These are phyloP conservation scores for Cossypha heuglini DNA, from an alignment of 2,797 vertebrate genomes.

Conservation along the genomic window DNA sequence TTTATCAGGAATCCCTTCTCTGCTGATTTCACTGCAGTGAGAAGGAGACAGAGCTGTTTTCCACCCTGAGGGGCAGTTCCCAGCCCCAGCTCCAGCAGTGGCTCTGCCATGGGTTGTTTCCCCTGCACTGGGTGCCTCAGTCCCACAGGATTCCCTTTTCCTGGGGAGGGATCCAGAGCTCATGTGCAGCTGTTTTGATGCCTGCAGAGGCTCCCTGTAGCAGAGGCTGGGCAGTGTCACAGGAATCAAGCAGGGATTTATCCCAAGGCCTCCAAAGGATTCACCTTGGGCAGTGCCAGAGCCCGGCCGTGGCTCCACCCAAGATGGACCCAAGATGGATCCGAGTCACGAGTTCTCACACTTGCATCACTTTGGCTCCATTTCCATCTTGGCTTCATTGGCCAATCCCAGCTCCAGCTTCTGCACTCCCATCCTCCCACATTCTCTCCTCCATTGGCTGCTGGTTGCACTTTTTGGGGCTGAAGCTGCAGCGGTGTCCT, in stretches of 20 bases:
- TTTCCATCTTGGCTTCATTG: too few species aligned
- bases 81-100: neutral
- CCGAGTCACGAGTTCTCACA: too few species aligned
- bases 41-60: neutral
- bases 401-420: too few species aligned
- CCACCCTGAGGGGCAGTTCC: neutral
- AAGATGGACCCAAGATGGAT: too few species aligned
- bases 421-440: too few species aligned
- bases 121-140: neutral
- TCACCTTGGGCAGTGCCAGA: too few species aligned
- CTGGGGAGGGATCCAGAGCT: neutral
- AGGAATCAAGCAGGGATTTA: neutral
- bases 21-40: neutral
- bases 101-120: rapidly evolving
- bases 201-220: neutral
- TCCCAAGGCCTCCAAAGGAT: neutral
- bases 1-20: neutral
- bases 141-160: neutral
- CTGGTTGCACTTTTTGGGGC: too few species aligned
- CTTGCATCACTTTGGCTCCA: too few species aligned
- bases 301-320: too few species aligned
- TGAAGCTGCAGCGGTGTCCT: too few species aligned
- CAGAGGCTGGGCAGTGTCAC: neutral
- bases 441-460: too few species aligned
- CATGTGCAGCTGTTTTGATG: neutral